phyloP scores from a whole-genome alignment of 2,797 vertebrate genomes.

The Menidia menidia region DNA sequence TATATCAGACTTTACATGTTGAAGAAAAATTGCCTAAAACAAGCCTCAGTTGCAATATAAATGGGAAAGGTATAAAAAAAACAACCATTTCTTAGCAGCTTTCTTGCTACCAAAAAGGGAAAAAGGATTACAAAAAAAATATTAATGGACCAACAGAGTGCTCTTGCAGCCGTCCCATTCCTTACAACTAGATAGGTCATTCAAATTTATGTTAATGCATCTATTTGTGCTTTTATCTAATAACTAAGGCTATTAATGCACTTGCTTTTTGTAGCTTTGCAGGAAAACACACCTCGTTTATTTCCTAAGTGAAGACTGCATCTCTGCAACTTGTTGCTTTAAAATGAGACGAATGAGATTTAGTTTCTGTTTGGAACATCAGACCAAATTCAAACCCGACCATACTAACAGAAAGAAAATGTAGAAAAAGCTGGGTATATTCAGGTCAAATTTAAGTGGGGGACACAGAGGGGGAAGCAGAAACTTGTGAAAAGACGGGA shows the following conservation, averaged over 20 bases:
- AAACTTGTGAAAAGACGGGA: neutral
- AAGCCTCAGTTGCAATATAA: too few species aligned
- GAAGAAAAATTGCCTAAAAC: too few species aligned
- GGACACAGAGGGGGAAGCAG: neutral
- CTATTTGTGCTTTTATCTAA: neutral
- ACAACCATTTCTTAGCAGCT: neutral
- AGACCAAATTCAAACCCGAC: too few species aligned
- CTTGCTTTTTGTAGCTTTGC: neutral
- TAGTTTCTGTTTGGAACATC: neutral
- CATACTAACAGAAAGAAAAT: neutral
- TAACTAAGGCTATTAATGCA: neutral
- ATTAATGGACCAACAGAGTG: neutral
- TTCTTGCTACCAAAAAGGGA: neutral
- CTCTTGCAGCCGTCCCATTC: neutral
- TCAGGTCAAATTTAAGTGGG: neutral
- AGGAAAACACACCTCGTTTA: neutral
- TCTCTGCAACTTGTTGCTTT: conserved; percentile 3
- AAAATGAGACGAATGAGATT: neutral
- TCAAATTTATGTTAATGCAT: neutral
- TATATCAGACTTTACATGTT: too few species aligned
- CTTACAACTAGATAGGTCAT: neutral
- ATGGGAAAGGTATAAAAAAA: too few species aligned
- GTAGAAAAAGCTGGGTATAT: neutral
- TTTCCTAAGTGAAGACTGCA: neutral
- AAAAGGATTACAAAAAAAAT: too few species aligned